Evolutionary conservation across 2,888 invertebrate genomes (phyloP).

Genomic region (Odontocolon sp.): DNA sequence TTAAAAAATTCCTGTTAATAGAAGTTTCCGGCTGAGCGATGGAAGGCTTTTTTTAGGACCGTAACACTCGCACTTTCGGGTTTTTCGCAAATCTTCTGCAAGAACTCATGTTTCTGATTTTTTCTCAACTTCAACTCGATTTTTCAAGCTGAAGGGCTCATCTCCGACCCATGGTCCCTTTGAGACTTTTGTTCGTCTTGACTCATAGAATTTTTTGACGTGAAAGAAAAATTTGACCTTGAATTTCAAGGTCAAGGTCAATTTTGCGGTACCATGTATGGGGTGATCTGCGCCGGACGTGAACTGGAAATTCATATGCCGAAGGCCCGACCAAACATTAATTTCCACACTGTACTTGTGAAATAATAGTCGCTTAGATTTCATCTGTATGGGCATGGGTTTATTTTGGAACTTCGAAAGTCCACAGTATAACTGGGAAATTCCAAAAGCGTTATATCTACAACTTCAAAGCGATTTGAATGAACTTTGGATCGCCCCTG

Average conservation of each 20-base stretch:
- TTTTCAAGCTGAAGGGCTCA: neutral
- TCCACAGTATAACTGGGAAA: no score
- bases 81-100: neutral
- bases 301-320: neutral
- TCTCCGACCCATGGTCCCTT: neutral
- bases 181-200: neutral
- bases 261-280: neutral
- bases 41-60: neutral
- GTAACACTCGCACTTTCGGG: neutral
- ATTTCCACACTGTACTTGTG: neutral
- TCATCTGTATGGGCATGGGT: no score
- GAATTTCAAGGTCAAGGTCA: no score
- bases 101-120: no score
- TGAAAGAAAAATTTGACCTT: neutral
- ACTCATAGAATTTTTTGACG: neutral
- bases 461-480: no score
- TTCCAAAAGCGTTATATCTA: no score
- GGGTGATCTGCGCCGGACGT: neutral
- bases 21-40: neutral
- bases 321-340: conserved; percentile 12
- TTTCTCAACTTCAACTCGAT: neutral
- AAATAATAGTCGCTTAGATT: no score
- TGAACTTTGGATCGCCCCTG: no score
- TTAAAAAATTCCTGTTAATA: no score
- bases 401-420: no score